Evolutionary conservation across 2,888 invertebrate species (phyloP), one percentile per base, ranked within the genome.

Genomic region (Sabellastarte sp.): DNA sequence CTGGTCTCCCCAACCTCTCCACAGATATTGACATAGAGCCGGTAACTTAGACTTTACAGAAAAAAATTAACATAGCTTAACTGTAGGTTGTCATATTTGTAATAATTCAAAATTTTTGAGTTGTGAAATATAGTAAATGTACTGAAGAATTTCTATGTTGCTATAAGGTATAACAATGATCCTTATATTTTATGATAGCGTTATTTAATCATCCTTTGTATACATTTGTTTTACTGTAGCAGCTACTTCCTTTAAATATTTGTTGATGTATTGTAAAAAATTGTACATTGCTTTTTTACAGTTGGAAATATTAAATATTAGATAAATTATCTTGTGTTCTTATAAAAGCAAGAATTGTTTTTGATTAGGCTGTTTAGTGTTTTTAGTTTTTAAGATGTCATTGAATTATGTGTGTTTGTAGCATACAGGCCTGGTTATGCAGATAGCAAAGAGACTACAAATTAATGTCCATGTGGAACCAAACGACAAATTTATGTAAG

Each of bases 391-490:
- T n/a, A n/a, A n/a, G n/a, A n/a, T 10, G 20, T 20, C 41, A 20
- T 10, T 20, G 10, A 10, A 41, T 41, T 10, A 20, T 41, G 10
- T 41, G 5, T 53, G 26, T 53, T 53, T 53, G 5, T 26, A 53
- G 53, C 53, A 20, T 26, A n/a, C 53, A 5, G 53, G 53, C 5
- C 5, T 53, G 26, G 53, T 53, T 5, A 53, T 53, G 53, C 53
- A 53, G 5, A 26, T 26, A 5, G 53, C 53, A 5, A 53, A 53
- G 26, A 53, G 53, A 53, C 53, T 53, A 5, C 53, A 53, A 26
- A 53, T 53, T 24, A 53, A 53, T 26, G 24, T 53, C 10, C 5
- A 53, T 26, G 24, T 53, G 10, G 20, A 41, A 10, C 10, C 10
- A 41, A 41, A 10, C 10, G 41, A 41, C 41, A 41, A 15, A 10